These are phyloP conservation scores for Muntiacus reevesi DNA, from an alignment of 2,113 vertebrate species.

Conservation along the genomic window DNA sequence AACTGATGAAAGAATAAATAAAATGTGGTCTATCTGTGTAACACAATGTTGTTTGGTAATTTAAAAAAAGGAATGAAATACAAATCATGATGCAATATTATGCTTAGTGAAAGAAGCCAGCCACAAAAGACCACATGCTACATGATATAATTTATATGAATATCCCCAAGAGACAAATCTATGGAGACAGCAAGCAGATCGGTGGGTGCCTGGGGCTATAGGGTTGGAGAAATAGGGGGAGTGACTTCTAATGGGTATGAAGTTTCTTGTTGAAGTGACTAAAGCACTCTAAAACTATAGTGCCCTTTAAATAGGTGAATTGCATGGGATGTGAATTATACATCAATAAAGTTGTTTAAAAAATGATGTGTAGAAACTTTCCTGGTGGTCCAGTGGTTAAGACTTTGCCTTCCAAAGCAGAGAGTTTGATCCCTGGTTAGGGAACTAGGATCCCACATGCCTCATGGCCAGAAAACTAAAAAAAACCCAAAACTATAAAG, in stretches of 20 bases:
- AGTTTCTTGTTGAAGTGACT: not conserved
- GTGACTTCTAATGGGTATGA: not conserved
- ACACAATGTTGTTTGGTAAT: not conserved
- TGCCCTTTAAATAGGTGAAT: not conserved
- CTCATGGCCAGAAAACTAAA: not conserved
- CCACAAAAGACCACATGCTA: not conserved
- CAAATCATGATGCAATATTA: not conserved
- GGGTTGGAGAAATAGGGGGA: not conserved
- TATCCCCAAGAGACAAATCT: not conserved
- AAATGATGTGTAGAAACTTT: not conserved
- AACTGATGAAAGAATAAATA: not conserved
- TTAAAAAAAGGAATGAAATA: not conserved
- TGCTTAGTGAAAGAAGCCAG: not conserved
- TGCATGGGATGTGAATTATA: not conserved
- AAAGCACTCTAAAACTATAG: not conserved
- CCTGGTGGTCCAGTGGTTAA: not conserved
- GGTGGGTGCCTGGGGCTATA: not conserved
- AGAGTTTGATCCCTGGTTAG: not conserved
- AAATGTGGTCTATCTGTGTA: not conserved
- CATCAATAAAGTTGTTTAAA: not conserved
- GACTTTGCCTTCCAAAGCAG: not conserved
- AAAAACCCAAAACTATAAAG: no score
- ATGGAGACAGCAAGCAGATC: not conserved
- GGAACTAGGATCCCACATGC: not conserved
- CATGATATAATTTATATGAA: not conserved